phyloP scores from a whole-genome alignment of 2,113 vertebrate genomes.

The Platichthys stellatus region DNA sequence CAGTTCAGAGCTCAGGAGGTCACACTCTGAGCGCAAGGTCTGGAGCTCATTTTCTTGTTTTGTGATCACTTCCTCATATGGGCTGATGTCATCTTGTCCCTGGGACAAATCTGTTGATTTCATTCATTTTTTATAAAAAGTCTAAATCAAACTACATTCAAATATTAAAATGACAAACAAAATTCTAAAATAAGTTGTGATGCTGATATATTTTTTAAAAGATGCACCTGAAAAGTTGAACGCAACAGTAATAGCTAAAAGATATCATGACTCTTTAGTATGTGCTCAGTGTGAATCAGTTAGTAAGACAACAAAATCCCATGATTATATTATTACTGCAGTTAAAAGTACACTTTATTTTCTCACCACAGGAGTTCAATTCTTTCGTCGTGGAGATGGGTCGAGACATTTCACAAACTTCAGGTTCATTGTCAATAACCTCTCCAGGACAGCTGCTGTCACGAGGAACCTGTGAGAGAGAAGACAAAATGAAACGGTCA shows the following conservation, averaged over 20 bases:
- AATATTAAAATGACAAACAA: not conserved
- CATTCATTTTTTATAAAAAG: not conserved
- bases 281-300: not conserved
- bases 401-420: constrained; percentile 1
- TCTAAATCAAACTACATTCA: not conserved
- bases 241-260: not conserved
- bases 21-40: constrained; percentile 70
- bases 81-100: constrained; percentile 38
- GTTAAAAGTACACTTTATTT: not conserved
- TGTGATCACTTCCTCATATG: constrained; percentile 55
- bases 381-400: not conserved
- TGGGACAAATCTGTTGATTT: constrained; percentile 9
- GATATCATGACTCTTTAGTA: not conserved
- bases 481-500: not conserved
- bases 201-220: no score
- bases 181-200: not conserved
- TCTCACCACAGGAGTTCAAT: constrained; percentile 26
- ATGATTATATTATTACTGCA: not conserved
- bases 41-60: constrained; percentile 62
- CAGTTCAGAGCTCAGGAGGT: constrained; percentile 74
- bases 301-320: not conserved
- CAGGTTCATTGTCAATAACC: constrained; percentile 19
- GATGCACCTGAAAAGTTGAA: not conserved
- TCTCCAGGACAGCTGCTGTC: not conserved
- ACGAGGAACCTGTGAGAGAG: constrained; percentile 38